Percentiles rank a stretch among this genome's conserved stretches.
phyloP scores from a whole-genome alignment of 1,140 invertebrate genomes.

The Geopemphigus sp. region DNA sequence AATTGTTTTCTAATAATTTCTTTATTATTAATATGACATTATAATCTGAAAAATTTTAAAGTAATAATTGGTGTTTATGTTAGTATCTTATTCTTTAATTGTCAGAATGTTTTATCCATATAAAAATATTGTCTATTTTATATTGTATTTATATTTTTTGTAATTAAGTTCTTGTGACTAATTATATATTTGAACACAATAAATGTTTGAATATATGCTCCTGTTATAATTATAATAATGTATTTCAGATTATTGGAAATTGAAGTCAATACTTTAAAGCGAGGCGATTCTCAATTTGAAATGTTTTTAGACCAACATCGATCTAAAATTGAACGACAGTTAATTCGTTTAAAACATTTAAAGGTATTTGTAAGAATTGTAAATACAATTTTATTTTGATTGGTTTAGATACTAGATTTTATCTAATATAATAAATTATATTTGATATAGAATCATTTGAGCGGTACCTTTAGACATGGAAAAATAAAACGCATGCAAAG shows the following conservation, averaged over 20 bases:
- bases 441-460: constrained; percentile 46
- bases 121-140: no score
- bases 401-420: not conserved
- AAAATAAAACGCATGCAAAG: constrained; percentile 51
- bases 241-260: constrained; percentile 36
- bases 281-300: constrained; percentile 46
- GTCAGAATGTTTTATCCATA: no score
- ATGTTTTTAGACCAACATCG: constrained; percentile 55
- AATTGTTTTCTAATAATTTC: no score
- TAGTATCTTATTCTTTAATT: no score
- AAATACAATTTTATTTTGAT: not conserved
- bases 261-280: constrained; percentile 34
- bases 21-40: no score
- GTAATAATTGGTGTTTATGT: no score
- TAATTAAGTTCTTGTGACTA: no score
- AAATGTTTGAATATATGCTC: not conserved
- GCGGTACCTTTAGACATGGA: constrained; percentile 51
- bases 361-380: constrained; percentile 55
- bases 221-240: not conserved
- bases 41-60: no score
- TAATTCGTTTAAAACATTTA: constrained; percentile 62
- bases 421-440: not conserved
- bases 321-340: constrained; percentile 60
- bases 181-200: not conserved
- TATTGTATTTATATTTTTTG: no score